These are phyloP conservation scores for Tenthredo mesomela DNA, from an alignment of 2,888 invertebrate species.

Conservation along the genomic window DNA sequence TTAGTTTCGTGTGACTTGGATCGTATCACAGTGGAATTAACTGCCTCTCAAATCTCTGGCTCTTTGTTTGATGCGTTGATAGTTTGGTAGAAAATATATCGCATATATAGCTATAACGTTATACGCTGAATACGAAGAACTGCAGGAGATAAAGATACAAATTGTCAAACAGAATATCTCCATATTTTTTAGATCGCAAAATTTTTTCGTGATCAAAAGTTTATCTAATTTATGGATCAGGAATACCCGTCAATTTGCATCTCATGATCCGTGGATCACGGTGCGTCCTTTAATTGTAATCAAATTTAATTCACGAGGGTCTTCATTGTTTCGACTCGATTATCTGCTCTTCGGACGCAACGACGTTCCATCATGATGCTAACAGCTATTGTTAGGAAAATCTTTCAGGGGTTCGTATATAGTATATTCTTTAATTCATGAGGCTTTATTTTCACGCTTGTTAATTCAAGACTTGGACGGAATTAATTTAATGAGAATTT, in stretches of 20 bases:
- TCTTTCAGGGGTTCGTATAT: background rate
- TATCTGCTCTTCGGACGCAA: background rate
- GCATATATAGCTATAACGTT: background rate
- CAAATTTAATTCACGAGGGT: constrained; percentile 9
- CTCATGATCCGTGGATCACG: background rate
- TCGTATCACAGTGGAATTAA: background rate
- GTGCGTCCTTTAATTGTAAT: constrained; percentile 14
- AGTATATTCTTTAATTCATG: constrained; percentile 27
- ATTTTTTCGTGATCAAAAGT: background rate
- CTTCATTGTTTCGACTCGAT: constrained; percentile 13
- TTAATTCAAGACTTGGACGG: background rate
- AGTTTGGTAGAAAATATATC: background rate
- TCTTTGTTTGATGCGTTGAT: background rate
- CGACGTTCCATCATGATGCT: background rate
- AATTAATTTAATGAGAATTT: constrained; percentile 1
- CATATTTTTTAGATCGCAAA: background rate
- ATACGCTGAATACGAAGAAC: background rate
- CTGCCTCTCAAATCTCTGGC: background rate
- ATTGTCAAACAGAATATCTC: background rate
- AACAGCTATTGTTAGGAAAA: background rate
- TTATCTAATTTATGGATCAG: background rate
- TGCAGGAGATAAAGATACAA: background rate
- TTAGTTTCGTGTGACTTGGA: background rate
- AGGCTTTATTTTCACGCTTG: constrained; percentile 21
- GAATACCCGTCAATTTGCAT: constrained; percentile 1